Conservation (phyloP, 2,888 invertebrate genomes). For the Erebia ligea region DNA sequence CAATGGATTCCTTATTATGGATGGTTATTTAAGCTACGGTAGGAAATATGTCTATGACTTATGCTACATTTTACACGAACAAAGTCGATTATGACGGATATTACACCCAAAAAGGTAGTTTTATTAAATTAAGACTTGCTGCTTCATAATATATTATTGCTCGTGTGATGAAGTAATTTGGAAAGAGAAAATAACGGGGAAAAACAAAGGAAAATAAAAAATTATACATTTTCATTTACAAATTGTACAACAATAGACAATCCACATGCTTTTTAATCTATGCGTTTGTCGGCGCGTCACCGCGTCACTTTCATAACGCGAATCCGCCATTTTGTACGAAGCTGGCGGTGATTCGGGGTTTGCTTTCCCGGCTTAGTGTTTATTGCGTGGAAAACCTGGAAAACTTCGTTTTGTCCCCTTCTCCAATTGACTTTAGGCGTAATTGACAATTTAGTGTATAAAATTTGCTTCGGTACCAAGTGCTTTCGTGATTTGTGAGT, state of each 20-base stretch:
- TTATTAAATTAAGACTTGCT: too few relatives aligned
- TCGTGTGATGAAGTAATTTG: too few relatives aligned
- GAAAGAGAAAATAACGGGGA: too few relatives aligned
- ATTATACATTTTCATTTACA: too few relatives aligned
- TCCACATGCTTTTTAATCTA: slow-evolving; percentile 48
- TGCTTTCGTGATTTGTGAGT: slow-evolving; percentile 81
- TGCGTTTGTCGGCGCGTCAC: slow-evolving; percentile 73
- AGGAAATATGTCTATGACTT: too few relatives aligned
- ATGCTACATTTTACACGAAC: too few relatives aligned
- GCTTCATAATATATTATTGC: too few relatives aligned
- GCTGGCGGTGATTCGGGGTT: slow-evolving; percentile 80
- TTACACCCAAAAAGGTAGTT: too few relatives aligned
- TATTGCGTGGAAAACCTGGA: slow-evolving; percentile 71
- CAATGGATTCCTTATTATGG: too few relatives aligned
- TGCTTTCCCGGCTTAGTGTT: slow-evolving; percentile 76
- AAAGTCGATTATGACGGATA: too few relatives aligned
- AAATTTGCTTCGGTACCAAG: slow-evolving; percentile 65
- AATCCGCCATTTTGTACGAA: slow-evolving; percentile 84
- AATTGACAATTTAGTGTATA: slow-evolving; percentile 66
- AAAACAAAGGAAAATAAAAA: too few relatives aligned
- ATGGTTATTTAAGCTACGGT: too few relatives aligned
- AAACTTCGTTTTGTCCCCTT: slow-evolving; percentile 69
- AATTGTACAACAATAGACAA: slow-evolving; percentile 27
- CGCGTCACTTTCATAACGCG: slow-evolving; percentile 81
- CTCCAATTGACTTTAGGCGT: slow-evolving; percentile 62